Evolutionary conservation across 2,113 vertebrate genomes (phyloP).

Genomic region (Nipponia nippon): DNA sequence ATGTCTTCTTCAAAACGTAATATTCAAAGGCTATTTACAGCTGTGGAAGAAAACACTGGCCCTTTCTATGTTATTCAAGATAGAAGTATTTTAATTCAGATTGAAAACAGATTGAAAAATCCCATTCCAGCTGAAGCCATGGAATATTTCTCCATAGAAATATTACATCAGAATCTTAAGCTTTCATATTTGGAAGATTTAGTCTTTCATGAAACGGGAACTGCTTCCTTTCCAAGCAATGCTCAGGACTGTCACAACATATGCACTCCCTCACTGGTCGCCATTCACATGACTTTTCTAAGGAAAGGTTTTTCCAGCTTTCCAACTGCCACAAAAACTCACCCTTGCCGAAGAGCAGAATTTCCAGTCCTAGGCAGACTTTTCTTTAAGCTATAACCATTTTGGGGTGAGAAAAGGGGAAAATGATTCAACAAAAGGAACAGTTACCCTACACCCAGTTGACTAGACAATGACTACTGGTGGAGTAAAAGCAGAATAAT

Average conservation of each 20-base stretch:
- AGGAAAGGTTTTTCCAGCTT: neutral
- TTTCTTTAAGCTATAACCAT: neutral
- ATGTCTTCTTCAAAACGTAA: neutral
- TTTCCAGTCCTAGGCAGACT: neutral
- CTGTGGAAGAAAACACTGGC: neutral
- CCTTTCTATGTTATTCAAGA: neutral
- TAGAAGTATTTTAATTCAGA: neutral
- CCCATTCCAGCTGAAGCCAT: neutral
- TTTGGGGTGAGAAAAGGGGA: neutral
- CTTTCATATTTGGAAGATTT: neutral
- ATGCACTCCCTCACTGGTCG: neutral
- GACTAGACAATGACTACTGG: neutral
- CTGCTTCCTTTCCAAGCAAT: neutral
- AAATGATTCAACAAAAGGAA: neutral
- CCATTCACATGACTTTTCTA: neutral
- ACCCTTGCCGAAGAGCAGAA: neutral
- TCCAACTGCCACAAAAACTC: neutral
- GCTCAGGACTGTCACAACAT: neutral
- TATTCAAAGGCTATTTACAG: neutral
- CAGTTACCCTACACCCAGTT: neutral
- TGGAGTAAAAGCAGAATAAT: neutral
- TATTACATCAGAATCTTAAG: neutral
- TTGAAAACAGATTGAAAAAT: neutral
- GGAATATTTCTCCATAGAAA: neutral
- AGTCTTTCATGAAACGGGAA: neutral